Base-by-base conservation (phyloP, 2,888 invertebrate genomes). In the Poecilus cupreus region DNA sequence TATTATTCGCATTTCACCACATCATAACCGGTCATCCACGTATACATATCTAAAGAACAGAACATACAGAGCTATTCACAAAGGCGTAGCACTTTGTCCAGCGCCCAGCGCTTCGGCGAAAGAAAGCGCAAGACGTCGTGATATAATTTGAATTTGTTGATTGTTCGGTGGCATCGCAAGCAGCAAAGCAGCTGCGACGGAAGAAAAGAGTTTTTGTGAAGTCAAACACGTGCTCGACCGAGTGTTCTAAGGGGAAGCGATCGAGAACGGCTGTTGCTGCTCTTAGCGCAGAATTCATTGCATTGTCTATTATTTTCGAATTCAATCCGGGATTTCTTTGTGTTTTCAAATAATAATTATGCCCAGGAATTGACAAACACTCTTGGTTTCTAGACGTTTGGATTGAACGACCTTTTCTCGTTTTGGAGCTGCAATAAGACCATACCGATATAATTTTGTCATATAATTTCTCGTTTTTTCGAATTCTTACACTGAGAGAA, bases 141-240 rank as follows among this genome's bases (percentile, higher is more conserved):
- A 26, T 32, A 60, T 60, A 60, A 60, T 60, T 60, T 60, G 60
- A 60, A 60, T 60, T 60, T 26, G 60, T 13, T 60, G 60, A 60
- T 60, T 60, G 60, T 60, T 54, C 20, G 22, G 60, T 24, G 46
- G 13, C 46, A 46, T 46, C 46, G n/a, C n/a, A 3, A 46, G 60
- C 60, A 60, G 60, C 60, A 4, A 3, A 46, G 60, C 60, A 60
- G 60, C 60, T 60, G 60, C 60, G 26, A 4, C 11, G 13, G 26
- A 57, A 57, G 57, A 24, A 46, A 26, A 60, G 60, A 26, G 26
- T 60, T 60, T 60, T 60, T 60, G 24, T 60, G 24, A 26, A 60
- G 60, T 60, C 60, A 60, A 46, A 60, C 60, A 60, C 60, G 60
- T 60, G 60, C 60, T 60, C 22, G n/a, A 57, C 2, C 11, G 22